Conservation (phyloP, 1,140 invertebrate species). For the Asobara japonica region DNA sequence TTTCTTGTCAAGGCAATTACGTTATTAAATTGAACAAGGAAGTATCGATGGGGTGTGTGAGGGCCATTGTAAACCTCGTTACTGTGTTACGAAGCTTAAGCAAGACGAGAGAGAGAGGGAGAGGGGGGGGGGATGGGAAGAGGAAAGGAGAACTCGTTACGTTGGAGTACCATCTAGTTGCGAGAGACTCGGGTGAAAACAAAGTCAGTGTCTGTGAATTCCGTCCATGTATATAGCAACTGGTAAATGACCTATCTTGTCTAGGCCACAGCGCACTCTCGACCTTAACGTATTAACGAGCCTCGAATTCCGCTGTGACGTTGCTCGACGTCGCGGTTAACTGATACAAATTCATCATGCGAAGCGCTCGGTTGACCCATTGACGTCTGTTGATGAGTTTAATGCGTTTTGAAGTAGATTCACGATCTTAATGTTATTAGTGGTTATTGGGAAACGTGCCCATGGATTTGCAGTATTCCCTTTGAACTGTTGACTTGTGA, state of each 20-base stretch:
- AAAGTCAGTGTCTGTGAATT: background rate
- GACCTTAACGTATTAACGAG: constrained; percentile 11
- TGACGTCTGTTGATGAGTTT: background rate
- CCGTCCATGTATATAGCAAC: background rate
- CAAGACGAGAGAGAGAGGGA: background rate
- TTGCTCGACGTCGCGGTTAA: background rate
- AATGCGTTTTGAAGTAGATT: background rate
- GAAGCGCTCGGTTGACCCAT: background rate
- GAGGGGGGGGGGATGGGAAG: background rate
- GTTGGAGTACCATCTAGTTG: background rate
- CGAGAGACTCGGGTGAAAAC: background rate
- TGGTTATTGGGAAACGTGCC: background rate
- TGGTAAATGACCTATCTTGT: constrained; percentile 13
- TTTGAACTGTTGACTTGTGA: no score
- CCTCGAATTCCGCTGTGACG: constrained; percentile 6
- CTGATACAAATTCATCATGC: constrained; percentile 3
- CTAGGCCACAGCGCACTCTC: constrained; percentile 5
- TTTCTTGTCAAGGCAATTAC: background rate
- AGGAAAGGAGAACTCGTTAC: background rate
- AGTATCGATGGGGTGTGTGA: background rate
- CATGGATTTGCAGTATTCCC: no score
- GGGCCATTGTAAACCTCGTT: constrained; percentile 3
- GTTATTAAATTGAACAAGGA: background rate
- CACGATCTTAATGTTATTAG: background rate
- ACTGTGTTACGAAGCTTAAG: background rate